Evolutionary conservation across 2,797 vertebrate species (phyloP).

Genomic region (Pantherophis vulpinus): DNA sequence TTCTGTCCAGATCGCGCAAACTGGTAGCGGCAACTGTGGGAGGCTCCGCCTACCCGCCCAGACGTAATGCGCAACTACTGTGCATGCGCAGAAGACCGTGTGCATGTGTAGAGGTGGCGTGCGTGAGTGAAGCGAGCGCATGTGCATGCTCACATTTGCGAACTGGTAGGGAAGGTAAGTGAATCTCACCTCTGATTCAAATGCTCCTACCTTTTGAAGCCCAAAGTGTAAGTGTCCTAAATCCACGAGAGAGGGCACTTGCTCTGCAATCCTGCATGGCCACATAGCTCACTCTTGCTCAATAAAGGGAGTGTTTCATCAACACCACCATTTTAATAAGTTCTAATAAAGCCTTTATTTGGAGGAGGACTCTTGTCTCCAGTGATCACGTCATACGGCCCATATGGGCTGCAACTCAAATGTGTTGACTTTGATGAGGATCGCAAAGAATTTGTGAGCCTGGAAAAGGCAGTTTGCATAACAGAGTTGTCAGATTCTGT

Average conservation of each 20-base stretch:
- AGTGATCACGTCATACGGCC: background rate
- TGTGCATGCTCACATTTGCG: too few relatives aligned
- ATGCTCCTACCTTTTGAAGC: background rate
- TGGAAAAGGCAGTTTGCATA: background rate
- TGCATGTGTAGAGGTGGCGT: too few relatives aligned
- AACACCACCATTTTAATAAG: background rate
- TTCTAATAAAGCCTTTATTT: constrained; percentile 16
- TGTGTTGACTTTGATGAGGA: background rate
- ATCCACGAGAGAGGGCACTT: background rate
- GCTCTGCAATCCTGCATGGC: background rate
- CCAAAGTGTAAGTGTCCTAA: background rate
- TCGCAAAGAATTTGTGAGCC: background rate
- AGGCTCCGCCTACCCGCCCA: too few relatives aligned
- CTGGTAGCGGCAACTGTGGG: too few relatives aligned
- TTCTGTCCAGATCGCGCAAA: too few relatives aligned
- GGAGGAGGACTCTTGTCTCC: background rate
- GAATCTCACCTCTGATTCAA: background rate
- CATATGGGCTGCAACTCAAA: background rate
- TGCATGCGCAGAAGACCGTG: too few relatives aligned
- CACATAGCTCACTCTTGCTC: background rate
- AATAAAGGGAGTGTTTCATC: background rate
- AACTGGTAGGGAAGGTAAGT: too few relatives aligned
- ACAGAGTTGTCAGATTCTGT: background rate
- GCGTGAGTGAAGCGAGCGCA: too few relatives aligned
- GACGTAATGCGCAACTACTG: too few relatives aligned